A percentile compares a stretch with the other conserved stretches of the same genome.
phyloP scores from a whole-genome alignment of 2,797 vertebrate genomes.

The Trichosurus vulpecula region DNA sequence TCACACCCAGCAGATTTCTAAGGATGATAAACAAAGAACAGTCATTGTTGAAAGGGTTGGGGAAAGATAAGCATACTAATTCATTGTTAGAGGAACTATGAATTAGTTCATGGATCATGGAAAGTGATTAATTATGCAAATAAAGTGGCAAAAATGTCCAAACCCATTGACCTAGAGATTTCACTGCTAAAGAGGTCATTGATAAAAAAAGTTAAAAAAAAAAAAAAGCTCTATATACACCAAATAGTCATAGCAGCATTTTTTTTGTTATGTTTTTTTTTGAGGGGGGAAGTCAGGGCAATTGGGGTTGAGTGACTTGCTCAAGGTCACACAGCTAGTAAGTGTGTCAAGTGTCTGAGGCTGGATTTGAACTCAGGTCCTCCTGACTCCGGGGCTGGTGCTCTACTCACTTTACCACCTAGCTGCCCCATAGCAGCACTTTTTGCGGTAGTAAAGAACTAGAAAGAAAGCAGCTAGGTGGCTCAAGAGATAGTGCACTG shows the following conservation, averaged over 20 bases:
- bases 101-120: neutral
- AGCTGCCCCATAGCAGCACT: too few relatives aligned
- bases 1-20: neutral
- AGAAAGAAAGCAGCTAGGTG: neutral
- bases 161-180: neutral
- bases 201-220: neutral
- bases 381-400: too few relatives aligned
- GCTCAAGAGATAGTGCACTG: neutral
- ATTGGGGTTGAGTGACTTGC: too few relatives aligned
- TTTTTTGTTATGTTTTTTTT: too few relatives aligned
- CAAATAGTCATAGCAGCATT: neutral
- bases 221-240: neutral
- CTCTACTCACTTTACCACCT: too few relatives aligned
- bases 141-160: neutral
- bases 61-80: neutral
- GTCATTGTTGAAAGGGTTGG: neutral
- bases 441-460: neutral
- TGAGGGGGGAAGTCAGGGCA: too few relatives aligned
- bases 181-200: neutral
- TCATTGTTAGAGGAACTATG: neutral
- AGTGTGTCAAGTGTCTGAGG: too few relatives aligned
- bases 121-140: neutral
- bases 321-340: too few relatives aligned
- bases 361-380: too few relatives aligned
- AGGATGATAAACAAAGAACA: neutral